Conservation (phyloP, 2,888 invertebrate species). For the Polyploca ridens region DNA sequence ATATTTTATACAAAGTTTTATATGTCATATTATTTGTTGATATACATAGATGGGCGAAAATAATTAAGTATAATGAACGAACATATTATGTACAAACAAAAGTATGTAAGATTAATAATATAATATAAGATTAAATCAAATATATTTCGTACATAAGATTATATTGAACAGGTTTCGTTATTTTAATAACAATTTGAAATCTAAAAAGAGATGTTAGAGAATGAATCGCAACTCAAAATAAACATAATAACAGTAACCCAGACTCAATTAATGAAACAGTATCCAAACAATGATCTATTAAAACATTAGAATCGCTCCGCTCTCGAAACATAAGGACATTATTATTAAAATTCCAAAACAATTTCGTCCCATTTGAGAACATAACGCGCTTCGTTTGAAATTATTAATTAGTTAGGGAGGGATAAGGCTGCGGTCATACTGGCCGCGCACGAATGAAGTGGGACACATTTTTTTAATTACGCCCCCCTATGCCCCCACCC, state of each 20-base stretch:
- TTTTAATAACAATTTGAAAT: too few relatives aligned
- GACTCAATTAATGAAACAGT: slow-evolving; percentile 19
- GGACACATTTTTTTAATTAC: slow-evolving; percentile 83
- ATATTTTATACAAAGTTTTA: too few relatives aligned
- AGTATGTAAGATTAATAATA: too few relatives aligned
- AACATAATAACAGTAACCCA: not conserved
- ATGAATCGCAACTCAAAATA: not conserved
- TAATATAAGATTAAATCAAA: too few relatives aligned
- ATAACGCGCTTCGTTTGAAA: slow-evolving; percentile 40
- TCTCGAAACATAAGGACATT: slow-evolving; percentile 46
- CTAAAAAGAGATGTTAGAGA: too few relatives aligned
- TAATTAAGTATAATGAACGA: too few relatives aligned
- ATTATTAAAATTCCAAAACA: slow-evolving; percentile 72
- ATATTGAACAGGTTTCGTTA: too few relatives aligned
- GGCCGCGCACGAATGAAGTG: slow-evolving; percentile 73
- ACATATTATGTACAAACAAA: too few relatives aligned
- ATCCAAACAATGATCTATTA: slow-evolving; percentile 20
- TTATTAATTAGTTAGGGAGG: slow-evolving; percentile 72
- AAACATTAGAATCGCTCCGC: slow-evolving; percentile 32
- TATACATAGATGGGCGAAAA: too few relatives aligned
- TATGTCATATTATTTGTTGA: too few relatives aligned
- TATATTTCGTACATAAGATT: too few relatives aligned
- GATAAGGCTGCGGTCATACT: slow-evolving; percentile 56
- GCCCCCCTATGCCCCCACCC: slow-evolving; percentile 39
- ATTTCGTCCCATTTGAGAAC: slow-evolving; percentile 26